Evolutionary conservation across 2,113 vertebrate genomes (phyloP).

Genomic region (Reinhardtius hippoglossoides): DNA sequence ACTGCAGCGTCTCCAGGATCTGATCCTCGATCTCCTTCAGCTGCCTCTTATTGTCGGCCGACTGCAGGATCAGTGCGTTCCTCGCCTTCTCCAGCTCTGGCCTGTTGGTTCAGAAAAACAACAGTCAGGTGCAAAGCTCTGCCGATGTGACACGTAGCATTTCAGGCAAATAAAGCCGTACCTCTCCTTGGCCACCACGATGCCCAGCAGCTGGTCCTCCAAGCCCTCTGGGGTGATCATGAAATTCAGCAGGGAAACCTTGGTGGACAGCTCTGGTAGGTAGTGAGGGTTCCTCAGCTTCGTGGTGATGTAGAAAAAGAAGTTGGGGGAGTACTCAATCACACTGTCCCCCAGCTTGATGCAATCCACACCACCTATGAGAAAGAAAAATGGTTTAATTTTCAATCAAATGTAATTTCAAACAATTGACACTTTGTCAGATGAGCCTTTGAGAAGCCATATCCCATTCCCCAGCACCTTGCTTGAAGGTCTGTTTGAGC

Average conservation of each 20-base stretch:
- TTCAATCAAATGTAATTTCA: not conserved
- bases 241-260: conserved; percentile 96
- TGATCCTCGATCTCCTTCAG: conserved; percentile 94
- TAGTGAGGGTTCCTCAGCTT: conserved; percentile 98
- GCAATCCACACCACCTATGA: conserved; percentile 90
- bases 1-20: conserved; percentile 91
- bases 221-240: conserved; percentile 98
- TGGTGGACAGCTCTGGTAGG: conserved; percentile 93
- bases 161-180: conserved; percentile 57
- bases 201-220: conserved; percentile 95
- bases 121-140: not conserved
- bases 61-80: conserved; percentile 93
- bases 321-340: conserved; percentile 94
- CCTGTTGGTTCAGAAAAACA: conserved; percentile 72
- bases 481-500: conserved; percentile 96
- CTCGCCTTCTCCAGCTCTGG: conserved; percentile 96
- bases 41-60: conserved; percentile 93
- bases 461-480: conserved; percentile 81
- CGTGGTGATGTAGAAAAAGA: conserved; percentile 97
- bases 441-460: not conserved
- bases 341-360: conserved; percentile 90
- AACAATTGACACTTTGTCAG: too few species aligned
- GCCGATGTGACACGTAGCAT: too few species aligned
- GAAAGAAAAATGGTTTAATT: conserved; percentile 31
- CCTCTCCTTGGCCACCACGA: conserved; percentile 96